Evolutionary conservation across 2,113 vertebrate genomes (phyloP).

Genomic region (Oryzias javanicus): DNA sequence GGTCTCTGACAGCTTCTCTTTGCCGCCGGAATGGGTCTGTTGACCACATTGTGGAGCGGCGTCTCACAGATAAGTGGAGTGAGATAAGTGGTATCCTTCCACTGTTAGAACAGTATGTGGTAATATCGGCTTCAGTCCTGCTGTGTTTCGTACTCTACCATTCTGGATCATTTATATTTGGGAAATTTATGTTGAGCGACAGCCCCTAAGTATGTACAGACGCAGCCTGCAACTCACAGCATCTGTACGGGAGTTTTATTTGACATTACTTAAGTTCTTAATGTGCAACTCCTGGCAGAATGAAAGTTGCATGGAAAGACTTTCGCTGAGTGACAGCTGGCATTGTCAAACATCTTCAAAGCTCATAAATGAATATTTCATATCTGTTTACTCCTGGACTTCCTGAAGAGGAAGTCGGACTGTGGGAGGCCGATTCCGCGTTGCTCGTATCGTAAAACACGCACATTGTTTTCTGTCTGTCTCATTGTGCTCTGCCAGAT

Average conservation of each 20-base stretch:
- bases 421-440: slow-evolving; percentile 38
- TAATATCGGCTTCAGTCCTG: slow-evolving; percentile 14
- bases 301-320: slow-evolving; percentile 25
- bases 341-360: slow-evolving; percentile 56
- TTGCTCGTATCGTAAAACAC: slow-evolving; percentile 66
- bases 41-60: slow-evolving; percentile 67
- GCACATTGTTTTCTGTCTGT: slow-evolving; percentile 53
- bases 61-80: slow-evolving; percentile 52
- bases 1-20: slow-evolving; percentile 62
- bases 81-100: slow-evolving; percentile 45
- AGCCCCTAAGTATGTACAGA: slow-evolving; percentile 2
- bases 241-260: slow-evolving; percentile 30
- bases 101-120: slow-evolving; percentile 20
- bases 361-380: slow-evolving; percentile 28
- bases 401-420: slow-evolving; percentile 35
- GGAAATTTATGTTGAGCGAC: background rate
- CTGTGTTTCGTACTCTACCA: slow-evolving; percentile 2
- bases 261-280: slow-evolving; percentile 35
- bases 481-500: slow-evolving; percentile 48
- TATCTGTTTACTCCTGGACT: slow-evolving; percentile 29
- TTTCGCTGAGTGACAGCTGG: slow-evolving; percentile 50
- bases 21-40: slow-evolving; percentile 61
- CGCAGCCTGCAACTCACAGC: slow-evolving; percentile 2
- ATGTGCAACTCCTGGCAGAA: slow-evolving; percentile 27
- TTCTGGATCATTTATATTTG: slow-evolving; percentile 5